A percentile compares a stretch with the other conserved stretches of the same genome.
Evolutionary conservation across 1,140 invertebrate species (phyloP).

Genomic region (Elymnias hypermnestra): DNA sequence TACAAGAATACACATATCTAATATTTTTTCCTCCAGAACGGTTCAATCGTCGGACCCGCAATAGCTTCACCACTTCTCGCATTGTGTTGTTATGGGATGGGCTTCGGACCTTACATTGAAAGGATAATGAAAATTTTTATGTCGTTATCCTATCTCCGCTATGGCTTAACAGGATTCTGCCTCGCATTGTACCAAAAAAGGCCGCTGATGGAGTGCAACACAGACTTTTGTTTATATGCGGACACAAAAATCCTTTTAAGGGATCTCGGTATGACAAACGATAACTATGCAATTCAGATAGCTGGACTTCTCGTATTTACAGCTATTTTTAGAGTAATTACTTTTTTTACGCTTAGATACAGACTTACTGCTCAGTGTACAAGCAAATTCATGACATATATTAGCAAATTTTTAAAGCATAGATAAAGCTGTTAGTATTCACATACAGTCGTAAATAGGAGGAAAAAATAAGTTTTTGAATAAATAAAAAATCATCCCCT

Average conservation of each 20-base stretch:
- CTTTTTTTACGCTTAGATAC: conserved; percentile 66
- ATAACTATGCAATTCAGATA: conserved; percentile 55
- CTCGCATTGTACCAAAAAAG: conserved; percentile 59
- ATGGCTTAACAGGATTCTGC: conserved; percentile 73
- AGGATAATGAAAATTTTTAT: conserved; percentile 75
- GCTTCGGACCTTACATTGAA: conserved; percentile 78
- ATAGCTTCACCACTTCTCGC: conserved; percentile 77
- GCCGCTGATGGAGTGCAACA: conserved; percentile 50
- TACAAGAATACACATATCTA: no score
- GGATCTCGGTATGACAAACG: conserved; percentile 65
- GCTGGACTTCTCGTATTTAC: conserved; percentile 63
- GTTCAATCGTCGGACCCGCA: conserved; percentile 78
- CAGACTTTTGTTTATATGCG: conserved; percentile 77
- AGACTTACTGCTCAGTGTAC: conserved; percentile 65
- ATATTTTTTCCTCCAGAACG: no score
- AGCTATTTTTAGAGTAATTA: conserved; percentile 56
- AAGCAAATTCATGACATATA: conserved; percentile 65
- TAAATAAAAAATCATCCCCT: no score
- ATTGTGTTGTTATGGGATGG: conserved; percentile 79
- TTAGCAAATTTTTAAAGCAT: conserved; percentile 67
- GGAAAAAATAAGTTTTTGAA: no score
- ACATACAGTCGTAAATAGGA: no score
- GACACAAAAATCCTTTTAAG: conserved; percentile 73
- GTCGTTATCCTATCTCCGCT: conserved; percentile 78
- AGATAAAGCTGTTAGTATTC: conserved; percentile 37